Base-by-base conservation (phyloP, 30 jellyfish, hydroid and myxozoan genomes). In the Chrysaora quinquecirrha region DNA sequence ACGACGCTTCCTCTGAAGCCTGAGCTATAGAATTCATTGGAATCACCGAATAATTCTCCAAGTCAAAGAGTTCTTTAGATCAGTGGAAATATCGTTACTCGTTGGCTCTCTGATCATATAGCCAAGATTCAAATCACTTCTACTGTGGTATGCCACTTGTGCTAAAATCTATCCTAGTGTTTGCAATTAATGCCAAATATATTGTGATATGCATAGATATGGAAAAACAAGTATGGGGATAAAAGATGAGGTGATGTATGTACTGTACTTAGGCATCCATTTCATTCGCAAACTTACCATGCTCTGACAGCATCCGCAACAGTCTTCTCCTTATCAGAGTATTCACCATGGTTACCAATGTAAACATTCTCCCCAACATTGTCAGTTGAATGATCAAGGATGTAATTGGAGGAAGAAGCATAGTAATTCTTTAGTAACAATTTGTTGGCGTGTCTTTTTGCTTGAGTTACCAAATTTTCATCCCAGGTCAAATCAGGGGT, bases 401-500 rank as follows among this genome's bases (percentile, higher is more conserved):
- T 1, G 71, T 58, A 61, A 0, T 29, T 48, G 24, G 66, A 1
- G 31, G 30, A 32, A 1, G 64, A 6, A 1, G 61, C 12, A 30
- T 16, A 18, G 25, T 54, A 43, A 35, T 76, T 76, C 23, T 21
- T 23, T 12, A n/a, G 11, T 28, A 65, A 50, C 56, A 76, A 48
- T 23, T 11, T 7, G 20, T 58, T 34, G 23, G 88, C 88, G 34
- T 56, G 32, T 19, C 19, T 28, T 30, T 30, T 30, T 18, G 88
- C 70, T 34, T 27, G 20, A 14, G 48, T 14, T 19, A 78, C 88
- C 1, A 58, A 29, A 35, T 22, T 74, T 20, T 34, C 68, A 60
- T 76, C 88, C 88, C 88, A 76, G 0, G 47, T 58, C 28, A 76
- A 62, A 2, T 14, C 28, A 0, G 88, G 78, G 31, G 88, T 76